phyloP scores from a whole-genome alignment of 2,888 invertebrate species.

The Clunio marinus region DNA sequence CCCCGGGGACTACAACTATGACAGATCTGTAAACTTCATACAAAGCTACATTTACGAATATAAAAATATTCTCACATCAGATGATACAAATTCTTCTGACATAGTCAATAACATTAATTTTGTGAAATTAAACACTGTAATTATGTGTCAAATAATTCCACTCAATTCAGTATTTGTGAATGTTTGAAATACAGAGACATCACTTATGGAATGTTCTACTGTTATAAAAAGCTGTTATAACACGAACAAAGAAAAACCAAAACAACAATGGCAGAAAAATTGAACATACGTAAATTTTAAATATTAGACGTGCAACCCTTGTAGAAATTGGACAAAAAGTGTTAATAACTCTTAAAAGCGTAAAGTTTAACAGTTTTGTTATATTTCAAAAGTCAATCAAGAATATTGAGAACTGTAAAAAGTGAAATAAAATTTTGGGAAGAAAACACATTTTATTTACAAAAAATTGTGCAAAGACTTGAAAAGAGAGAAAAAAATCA shows the following conservation, averaged over 20 bases:
- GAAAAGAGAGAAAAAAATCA: neutral
- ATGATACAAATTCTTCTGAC: too few species aligned
- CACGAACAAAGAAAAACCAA: conserved; percentile 53
- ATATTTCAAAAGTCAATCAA: neutral
- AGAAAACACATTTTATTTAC: conserved; percentile 31
- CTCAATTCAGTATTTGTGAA: too few species aligned
- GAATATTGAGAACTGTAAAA: neutral
- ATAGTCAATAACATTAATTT: too few species aligned
- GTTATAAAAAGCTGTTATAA: too few species aligned
- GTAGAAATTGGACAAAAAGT: conserved; percentile 32
- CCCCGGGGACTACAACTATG: too few species aligned
- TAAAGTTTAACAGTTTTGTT: conserved; percentile 30
- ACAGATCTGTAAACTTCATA: too few species aligned
- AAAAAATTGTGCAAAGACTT: conserved; percentile 33
- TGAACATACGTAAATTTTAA: conserved; percentile 38
- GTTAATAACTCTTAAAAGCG: conserved; percentile 5
- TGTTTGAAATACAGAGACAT: too few species aligned
- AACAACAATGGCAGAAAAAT: conserved; percentile 42
- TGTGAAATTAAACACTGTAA: too few species aligned
- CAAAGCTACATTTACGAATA: too few species aligned
- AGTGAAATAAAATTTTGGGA: neutral
- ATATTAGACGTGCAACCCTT: conserved; percentile 20
- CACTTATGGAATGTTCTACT: too few species aligned
- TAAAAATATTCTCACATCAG: too few species aligned
- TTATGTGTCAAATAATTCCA: too few species aligned